phyloP scores from a whole-genome alignment of 2,797 vertebrate genomes.

The Tachyglossus aculeatus region DNA sequence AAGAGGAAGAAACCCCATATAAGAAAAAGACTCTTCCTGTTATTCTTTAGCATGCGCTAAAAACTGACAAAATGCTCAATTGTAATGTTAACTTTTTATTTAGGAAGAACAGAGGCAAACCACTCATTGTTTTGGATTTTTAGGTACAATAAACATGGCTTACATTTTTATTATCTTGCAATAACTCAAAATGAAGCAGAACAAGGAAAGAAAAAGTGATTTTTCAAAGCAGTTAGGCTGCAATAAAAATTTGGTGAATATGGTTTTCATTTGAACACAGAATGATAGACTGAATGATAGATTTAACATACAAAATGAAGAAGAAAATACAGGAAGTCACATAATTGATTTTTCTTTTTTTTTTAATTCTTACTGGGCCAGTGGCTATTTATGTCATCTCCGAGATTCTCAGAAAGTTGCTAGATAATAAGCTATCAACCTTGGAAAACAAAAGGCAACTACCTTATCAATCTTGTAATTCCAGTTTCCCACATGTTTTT shows the following conservation, averaged over 20 bases:
- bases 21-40: neutral
- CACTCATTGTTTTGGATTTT: neutral
- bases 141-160: neutral
- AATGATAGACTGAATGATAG: no score
- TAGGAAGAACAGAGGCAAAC: neutral
- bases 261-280: neutral
- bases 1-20: neutral
- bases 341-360: neutral
- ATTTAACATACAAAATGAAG: slow-evolving; percentile 9
- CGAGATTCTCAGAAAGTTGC: neutral
- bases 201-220: neutral
- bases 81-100: neutral
- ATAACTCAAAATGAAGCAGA: neutral
- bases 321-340: neutral
- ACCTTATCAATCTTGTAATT: neutral
- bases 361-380: neutral
- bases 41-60: neutral
- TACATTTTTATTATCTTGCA: slow-evolving; percentile 8
- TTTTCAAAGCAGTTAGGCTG: slow-evolving; percentile 5
- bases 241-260: neutral
- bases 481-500: neutral
- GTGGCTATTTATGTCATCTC: neutral
- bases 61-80: fast-evolving
- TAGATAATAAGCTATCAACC: neutral
- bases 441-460: neutral